Base-by-base conservation (phyloP, 2,888 invertebrate genomes). In the Glaucopsyche alexis region DNA sequence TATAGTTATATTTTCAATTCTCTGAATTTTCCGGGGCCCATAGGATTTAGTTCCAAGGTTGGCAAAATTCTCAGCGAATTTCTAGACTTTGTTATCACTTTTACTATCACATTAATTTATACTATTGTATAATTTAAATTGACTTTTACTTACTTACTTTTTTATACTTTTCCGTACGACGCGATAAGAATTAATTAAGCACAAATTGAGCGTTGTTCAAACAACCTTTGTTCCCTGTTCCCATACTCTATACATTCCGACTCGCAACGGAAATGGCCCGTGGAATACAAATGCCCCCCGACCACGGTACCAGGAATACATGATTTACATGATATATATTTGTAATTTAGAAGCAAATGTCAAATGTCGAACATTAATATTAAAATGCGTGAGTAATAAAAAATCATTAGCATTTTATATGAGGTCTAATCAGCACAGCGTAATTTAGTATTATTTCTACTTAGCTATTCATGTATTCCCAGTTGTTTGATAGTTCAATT, bases 241-340 rank as follows among this genome's bases (percentile, higher is more conserved):
- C 78, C 77, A 81, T 81, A 82, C 78, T 7, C 40, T 42, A 55
- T 49, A 50, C 83, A 85, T 86, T 82, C 83, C 80, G 75, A 49
- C 77, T 75, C 80, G 80, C 74, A 80, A 78, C 86, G 88, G 87
- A 88, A 87, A 80, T 75, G 80, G 78, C 45, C 72, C 76, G 71
- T 78, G 76, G 88, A 83, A 88, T 88, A 82, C 81, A 79, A 84
- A 82, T 74, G 80, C 77, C 74, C 75, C 76, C 52, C 71, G n/a
- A n/a, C n/a, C n/a, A n/a, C n/a, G 75, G 67, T 77, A 77, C 76
- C 45, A 78, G 76, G 77, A 74, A 77, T 70, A 29, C 75, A 76
- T 78, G 74, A 77, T 73, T 50, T 47, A 75, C 65, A 47, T 72
- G 75, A 69, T 47, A 67, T 40, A 73, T 67, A 29, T 2, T 29